A percentile compares a stretch with the other conserved stretches of the same genome.
Conservation (phyloP, 1,140 invertebrate genomes). For the Gryon sp. region DNA sequence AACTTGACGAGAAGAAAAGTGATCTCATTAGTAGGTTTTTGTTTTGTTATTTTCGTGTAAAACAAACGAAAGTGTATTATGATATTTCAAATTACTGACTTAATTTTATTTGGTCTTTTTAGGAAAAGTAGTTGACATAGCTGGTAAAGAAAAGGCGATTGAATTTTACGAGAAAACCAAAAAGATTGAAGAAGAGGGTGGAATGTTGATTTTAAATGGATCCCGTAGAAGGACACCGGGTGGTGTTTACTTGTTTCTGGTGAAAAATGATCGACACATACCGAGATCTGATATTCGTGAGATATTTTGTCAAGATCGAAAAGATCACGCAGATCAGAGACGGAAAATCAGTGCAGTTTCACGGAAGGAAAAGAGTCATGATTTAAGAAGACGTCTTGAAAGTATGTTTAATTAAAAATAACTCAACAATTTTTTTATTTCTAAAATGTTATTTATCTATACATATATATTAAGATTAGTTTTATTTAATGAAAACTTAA, state of each 20-base stretch:
- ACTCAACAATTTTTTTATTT: too few species aligned
- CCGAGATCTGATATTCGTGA: slow-evolving; percentile 84
- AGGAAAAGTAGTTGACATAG: slow-evolving; percentile 86
- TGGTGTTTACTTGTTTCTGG: slow-evolving; percentile 89
- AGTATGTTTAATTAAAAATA: too few species aligned
- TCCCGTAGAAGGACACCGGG: slow-evolving; percentile 89
- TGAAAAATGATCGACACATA: slow-evolving; percentile 87
- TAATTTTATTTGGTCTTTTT: slow-evolving; percentile 30
- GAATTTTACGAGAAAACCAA: slow-evolving; percentile 89
- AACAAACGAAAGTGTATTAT: too few species aligned
- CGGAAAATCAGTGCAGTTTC: slow-evolving; percentile 80
- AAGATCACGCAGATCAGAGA: slow-evolving; percentile 80
- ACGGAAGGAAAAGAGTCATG: slow-evolving; percentile 83
- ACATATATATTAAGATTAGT: too few species aligned
- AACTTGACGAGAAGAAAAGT: slow-evolving; percentile 86
- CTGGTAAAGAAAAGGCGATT: slow-evolving; percentile 87
- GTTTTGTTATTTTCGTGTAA: too few species aligned
- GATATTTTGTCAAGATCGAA: slow-evolving; percentile 86
- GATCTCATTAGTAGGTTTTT: slow-evolving; percentile 84
- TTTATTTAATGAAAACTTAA: slow-evolving; percentile 9
- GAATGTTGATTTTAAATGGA: slow-evolving; percentile 91
- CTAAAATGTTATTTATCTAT: too few species aligned
- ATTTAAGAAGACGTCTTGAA: slow-evolving; percentile 82
- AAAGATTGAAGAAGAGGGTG: slow-evolving; percentile 88
- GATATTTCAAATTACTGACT: too few species aligned